A percentile compares a stretch with the other conserved stretches of the same genome.
Evolutionary conservation across 2,888 invertebrate genomes (phyloP).

Genomic region (Orthosia cruda): DNA sequence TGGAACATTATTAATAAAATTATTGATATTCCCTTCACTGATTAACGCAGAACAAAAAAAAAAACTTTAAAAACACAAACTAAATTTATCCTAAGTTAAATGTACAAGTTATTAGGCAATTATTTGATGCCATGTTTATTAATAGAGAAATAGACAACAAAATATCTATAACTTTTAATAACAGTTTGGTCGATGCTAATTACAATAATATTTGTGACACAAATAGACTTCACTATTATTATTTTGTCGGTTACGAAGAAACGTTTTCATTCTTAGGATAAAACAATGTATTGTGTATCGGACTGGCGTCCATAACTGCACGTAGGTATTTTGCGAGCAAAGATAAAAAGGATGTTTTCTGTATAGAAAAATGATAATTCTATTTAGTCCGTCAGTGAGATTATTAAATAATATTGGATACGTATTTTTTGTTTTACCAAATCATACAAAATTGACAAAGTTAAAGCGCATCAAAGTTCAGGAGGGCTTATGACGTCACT

Average conservation of each 20-base stretch:
- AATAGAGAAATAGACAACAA: neutral
- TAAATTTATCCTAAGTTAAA: neutral
- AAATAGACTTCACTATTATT: constrained; percentile 26
- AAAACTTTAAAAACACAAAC: neutral
- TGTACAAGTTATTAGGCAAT: neutral
- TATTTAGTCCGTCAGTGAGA: too few species aligned
- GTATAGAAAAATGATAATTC: too few species aligned
- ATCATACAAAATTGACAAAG: too few species aligned
- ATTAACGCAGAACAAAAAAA: neutral
- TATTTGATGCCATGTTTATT: neutral
- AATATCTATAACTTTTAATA: constrained; percentile 31
- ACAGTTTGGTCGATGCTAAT: constrained; percentile 55
- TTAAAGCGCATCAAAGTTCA: too few species aligned
- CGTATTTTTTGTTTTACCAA: too few species aligned
- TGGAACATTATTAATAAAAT: neutral
- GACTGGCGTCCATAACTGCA: too few species aligned
- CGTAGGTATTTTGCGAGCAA: too few species aligned
- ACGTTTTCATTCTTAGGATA: too few species aligned
- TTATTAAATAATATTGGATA: too few species aligned
- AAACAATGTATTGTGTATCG: too few species aligned
- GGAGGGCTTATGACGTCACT: too few species aligned
- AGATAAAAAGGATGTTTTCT: too few species aligned
- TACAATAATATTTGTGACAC: constrained; percentile 25
- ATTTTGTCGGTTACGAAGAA: neutral
- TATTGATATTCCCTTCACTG: neutral